These are phyloP conservation scores for Thalassarche chlororhynchos DNA, from an alignment of 2,113 vertebrate genomes.

Conservation along the genomic window DNA sequence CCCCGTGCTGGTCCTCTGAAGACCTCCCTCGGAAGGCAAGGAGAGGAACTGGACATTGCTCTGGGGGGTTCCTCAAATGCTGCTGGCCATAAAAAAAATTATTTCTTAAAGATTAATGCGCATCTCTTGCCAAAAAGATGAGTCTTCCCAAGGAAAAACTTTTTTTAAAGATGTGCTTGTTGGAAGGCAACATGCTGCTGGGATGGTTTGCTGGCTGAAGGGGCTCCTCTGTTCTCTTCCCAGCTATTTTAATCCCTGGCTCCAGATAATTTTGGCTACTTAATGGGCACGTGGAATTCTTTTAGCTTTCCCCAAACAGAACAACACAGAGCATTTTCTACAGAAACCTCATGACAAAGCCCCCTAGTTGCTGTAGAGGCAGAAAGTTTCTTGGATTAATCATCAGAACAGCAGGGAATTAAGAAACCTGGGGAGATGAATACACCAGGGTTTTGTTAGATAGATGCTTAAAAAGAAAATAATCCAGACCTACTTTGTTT, in stretches of 20 bases:
- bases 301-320: background rate
- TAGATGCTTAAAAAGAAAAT: background rate
- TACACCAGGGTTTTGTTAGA: background rate
- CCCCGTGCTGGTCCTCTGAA: background rate
- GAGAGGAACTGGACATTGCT: background rate
- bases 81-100: background rate
- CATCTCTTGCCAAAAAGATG: background rate
- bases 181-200: background rate
- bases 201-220: background rate
- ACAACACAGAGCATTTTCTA: background rate
- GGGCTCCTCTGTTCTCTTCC: background rate
- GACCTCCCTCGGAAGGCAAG: background rate
- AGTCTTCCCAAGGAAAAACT: background rate
- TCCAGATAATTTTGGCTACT: background rate
- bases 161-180: background rate
- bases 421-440: background rate
- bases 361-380: background rate
- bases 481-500: background rate
- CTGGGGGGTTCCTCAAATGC: background rate
- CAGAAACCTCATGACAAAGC: background rate
- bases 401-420: background rate
- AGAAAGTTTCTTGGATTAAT: background rate
- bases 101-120: background rate
- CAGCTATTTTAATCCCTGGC: background rate
- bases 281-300: background rate